Percentiles rank a stretch among this genome's conserved stretches.
phyloP scores from a whole-genome alignment of 92 coral and sea anemone genomes.

The Muricea muricata region DNA sequence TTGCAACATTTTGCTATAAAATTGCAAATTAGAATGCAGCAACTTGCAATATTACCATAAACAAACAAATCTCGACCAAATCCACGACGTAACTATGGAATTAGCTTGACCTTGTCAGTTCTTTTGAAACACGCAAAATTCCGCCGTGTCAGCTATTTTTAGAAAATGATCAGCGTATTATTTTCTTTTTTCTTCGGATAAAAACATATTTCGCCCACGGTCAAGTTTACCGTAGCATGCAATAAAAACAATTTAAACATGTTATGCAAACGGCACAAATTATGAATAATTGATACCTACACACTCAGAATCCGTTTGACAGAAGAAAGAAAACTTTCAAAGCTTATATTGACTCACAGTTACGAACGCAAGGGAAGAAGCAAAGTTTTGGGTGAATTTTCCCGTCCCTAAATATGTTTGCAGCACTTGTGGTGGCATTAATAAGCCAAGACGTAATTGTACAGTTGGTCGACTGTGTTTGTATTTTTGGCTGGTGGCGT shows the following conservation, averaged over 20 bases:
- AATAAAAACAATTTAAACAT: conserved; percentile 2
- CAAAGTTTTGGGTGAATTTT: not conserved
- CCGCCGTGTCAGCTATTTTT: conserved; percentile 7
- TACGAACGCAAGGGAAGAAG: too few species aligned
- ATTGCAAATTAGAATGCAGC: too few species aligned
- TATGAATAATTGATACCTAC: conserved; percentile 15
- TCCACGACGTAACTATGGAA: too few species aligned
- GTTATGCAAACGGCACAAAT: conserved; percentile 1
- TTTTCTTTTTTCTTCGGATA: not conserved
- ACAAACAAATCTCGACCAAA: not conserved
- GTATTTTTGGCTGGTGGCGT: conserved; percentile 8
- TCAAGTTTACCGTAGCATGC: conserved; percentile 4
- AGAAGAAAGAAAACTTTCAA: not conserved
- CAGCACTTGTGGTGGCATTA: not conserved
- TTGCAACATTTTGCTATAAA: not conserved
- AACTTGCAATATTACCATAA: not conserved
- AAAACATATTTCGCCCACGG: not conserved
- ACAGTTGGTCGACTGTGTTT: not conserved
- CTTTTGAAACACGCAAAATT: not conserved
- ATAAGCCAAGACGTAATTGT: not conserved
- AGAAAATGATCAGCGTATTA: conserved; percentile 15
- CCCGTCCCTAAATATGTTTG: not conserved
- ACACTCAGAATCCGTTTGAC: not conserved
- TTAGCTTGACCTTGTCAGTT: not conserved
- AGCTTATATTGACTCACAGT: not conserved